Evolutionary conservation across 1,140 invertebrate genomes (phyloP).

Genomic region (Drosophila ercepeae): DNA sequence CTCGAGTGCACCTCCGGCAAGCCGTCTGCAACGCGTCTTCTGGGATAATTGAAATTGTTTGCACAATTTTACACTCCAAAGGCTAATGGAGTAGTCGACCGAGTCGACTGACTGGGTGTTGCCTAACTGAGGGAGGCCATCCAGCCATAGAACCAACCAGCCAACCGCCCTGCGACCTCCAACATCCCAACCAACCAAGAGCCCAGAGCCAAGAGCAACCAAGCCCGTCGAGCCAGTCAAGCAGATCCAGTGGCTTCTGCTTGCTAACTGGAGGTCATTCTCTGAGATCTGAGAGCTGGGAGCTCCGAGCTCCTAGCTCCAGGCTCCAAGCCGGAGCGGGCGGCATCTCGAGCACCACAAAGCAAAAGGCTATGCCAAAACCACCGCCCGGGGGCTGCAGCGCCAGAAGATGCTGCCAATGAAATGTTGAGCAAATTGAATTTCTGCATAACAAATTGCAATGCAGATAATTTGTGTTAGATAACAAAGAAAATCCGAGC

Average conservation of each 20-base stretch:
- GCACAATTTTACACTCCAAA: conserved; percentile 82
- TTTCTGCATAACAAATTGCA: conserved; percentile 76
- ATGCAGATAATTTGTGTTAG: conserved; percentile 63
- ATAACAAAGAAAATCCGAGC: conserved; percentile 41
- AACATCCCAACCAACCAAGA: background rate
- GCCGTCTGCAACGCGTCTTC: conserved; percentile 72
- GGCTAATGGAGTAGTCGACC: conserved; percentile 82
- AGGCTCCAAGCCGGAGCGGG: conserved; percentile 13
- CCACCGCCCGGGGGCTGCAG: conserved; percentile 39
- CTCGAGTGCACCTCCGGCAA: conserved; percentile 32
- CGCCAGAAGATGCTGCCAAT: conserved; percentile 73
- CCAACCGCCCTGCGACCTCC: background rate
- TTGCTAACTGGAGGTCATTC: conserved; percentile 47
- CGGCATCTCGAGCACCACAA: conserved; percentile 63
- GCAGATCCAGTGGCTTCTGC: conserved; percentile 27
- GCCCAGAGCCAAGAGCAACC: conserved; percentile 18
- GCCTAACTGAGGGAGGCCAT: conserved; percentile 60
- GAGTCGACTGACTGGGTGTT: conserved; percentile 62
- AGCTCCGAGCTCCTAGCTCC: background rate
- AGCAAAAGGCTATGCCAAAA: conserved; percentile 50
- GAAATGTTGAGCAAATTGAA: conserved; percentile 78
- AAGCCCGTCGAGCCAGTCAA: conserved; percentile 28
- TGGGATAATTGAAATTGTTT: conserved; percentile 82
- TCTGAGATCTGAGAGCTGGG: conserved; percentile 21
- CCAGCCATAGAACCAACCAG: conserved; percentile 12